Conservation (phyloP, 2,113 vertebrate genomes). For the Columba janthina region DNA sequence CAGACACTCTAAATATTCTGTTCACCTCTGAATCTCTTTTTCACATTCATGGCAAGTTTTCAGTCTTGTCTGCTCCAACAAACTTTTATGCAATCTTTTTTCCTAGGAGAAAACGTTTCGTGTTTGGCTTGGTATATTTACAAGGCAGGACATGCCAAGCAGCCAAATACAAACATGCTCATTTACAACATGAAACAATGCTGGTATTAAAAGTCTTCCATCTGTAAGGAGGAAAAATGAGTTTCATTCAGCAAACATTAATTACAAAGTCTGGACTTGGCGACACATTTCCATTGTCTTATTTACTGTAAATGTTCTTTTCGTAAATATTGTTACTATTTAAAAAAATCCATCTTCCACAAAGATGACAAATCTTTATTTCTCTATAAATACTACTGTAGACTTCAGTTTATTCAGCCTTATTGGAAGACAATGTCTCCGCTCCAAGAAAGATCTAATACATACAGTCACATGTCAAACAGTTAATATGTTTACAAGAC, state of each 20-base stretch:
- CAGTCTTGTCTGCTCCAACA: neutral
- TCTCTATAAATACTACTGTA: neutral
- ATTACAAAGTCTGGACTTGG: neutral
- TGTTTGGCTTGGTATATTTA: neutral
- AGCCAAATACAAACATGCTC: neutral
- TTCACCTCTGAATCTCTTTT: slow-evolving; percentile 20
- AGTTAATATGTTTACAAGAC: neutral
- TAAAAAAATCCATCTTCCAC: neutral
- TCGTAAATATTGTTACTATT: neutral
- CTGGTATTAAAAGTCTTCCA: neutral
- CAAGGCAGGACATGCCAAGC: neutral
- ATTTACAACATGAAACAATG: neutral
- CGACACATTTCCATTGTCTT: neutral
- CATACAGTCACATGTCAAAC: neutral
- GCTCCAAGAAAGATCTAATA: neutral
- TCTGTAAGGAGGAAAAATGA: neutral
- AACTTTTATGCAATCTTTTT: neutral
- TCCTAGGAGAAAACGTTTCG: neutral
- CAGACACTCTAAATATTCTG: slow-evolving; percentile 30
- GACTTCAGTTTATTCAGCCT: neutral
- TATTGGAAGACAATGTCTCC: neutral
- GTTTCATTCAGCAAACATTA: neutral
- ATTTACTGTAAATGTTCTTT: neutral
- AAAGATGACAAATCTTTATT: neutral
- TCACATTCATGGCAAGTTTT: slow-evolving; percentile 5